phyloP scores from a whole-genome alignment of 2,797 vertebrate species.

The Orientallactaga sibirica region DNA sequence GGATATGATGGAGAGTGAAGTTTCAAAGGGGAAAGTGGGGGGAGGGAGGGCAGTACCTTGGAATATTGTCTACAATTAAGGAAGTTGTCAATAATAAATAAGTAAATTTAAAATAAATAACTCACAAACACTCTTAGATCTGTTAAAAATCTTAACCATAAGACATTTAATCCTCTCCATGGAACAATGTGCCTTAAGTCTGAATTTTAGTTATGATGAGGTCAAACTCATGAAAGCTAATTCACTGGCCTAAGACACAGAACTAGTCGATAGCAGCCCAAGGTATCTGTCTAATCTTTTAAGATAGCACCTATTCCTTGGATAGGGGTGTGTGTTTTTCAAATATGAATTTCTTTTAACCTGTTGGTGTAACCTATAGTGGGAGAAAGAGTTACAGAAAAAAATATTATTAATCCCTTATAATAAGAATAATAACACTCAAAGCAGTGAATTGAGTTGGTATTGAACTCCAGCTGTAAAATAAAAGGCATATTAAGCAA shows the following conservation, averaged over 20 bases:
- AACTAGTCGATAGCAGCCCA: neutral
- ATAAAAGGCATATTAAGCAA: neutral
- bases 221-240: neutral
- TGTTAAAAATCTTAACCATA: neutral
- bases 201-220: neutral
- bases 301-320: neutral
- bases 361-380: constrained; percentile 20
- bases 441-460: constrained; percentile 16
- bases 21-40: too few species aligned
- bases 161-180: neutral
- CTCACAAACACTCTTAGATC: neutral
- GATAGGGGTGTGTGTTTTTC: neutral
- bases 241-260: neutral
- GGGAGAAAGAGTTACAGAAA: neutral
- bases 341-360: constrained; percentile 37
- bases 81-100: too few species aligned
- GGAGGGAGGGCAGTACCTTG: too few species aligned
- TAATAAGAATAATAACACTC: constrained; percentile 40
- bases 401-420: constrained; percentile 49
- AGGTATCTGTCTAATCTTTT: neutral
- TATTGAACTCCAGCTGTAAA: constrained; percentile 29
- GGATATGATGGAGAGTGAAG: too few species aligned
- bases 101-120: neutral
- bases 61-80: too few species aligned
- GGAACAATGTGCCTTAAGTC: neutral